Evolutionary conservation across 2,797 vertebrate species (phyloP).

Genomic region (Chelon labrosus): DNA sequence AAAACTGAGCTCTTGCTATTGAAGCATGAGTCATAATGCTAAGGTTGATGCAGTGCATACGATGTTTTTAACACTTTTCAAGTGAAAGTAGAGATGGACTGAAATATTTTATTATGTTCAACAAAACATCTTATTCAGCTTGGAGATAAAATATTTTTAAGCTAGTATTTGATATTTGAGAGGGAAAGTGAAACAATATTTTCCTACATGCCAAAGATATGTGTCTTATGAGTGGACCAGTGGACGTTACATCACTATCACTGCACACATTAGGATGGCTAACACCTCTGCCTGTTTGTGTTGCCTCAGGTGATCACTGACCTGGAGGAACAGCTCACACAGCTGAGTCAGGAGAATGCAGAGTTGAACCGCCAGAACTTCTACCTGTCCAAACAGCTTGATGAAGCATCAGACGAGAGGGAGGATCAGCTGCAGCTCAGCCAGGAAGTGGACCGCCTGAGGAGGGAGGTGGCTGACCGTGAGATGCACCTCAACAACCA

Average conservation of each 20-base stretch:
- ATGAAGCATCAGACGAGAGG: conserved; percentile 92
- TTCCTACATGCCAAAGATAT: background rate
- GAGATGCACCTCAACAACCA: conserved; percentile 99
- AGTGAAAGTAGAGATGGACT: background rate
- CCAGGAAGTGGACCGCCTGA: conserved; percentile 95
- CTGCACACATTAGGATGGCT: background rate
- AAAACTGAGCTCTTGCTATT: background rate
- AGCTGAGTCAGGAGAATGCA: conserved; percentile 96
- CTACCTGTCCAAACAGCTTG: conserved; percentile 97
- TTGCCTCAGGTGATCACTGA: conserved; percentile 94
- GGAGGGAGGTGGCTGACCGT: conserved; percentile 95
- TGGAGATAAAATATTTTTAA: background rate
- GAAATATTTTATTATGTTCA: background rate
- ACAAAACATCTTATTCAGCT: background rate
- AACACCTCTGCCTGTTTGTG: conserved; percentile 29
- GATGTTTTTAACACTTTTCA: background rate
- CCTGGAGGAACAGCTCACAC: conserved; percentile 97
- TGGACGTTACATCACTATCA: background rate
- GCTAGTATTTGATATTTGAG: conserved; percentile 3
- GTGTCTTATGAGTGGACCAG: background rate
- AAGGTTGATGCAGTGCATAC: background rate
- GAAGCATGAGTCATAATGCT: background rate
- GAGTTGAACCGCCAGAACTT: conserved; percentile 99
- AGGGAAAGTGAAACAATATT: background rate
- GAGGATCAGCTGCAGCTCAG: conserved; percentile 94